A percentile compares a stretch with the other conserved stretches of the same genome.
These are phyloP conservation scores for Oreocharis arfaki DNA, from an alignment of 2,113 vertebrate genomes.

Conservation along the genomic window DNA sequence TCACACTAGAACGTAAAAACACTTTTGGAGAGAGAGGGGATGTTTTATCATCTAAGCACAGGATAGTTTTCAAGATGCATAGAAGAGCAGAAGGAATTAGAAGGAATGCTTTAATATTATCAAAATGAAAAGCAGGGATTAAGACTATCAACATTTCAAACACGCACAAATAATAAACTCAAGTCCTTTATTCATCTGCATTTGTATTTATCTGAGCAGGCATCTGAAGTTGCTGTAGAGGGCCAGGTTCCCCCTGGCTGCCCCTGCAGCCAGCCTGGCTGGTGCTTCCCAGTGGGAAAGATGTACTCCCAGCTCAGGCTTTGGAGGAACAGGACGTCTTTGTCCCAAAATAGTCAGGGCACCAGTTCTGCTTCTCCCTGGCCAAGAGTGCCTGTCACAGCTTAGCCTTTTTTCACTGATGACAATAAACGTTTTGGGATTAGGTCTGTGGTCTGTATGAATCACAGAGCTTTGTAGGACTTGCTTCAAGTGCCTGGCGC, in stretches of 20 bases:
- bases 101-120: not conserved
- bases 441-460: not conserved
- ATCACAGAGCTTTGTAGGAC: not conserved
- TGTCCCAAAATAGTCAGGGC: not conserved
- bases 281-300: not conserved
- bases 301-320: not conserved
- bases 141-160: not conserved
- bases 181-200: not conserved
- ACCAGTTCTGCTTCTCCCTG: not conserved
- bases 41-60: not conserved
- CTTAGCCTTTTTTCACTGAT: not conserved
- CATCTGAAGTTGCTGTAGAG: not conserved
- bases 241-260: not conserved
- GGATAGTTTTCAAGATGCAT: not conserved
- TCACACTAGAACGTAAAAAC: not conserved
- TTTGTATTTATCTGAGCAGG: not conserved
- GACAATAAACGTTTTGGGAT: not conserved
- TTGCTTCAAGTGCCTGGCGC: not conserved
- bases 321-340: not conserved
- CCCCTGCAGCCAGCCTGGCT: not conserved
- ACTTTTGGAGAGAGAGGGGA: not conserved
- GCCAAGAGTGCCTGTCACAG: not conserved
- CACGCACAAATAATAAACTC: not conserved
- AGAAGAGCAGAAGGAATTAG: not conserved
- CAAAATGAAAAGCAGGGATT: not conserved